Conservation (phyloP, 2,797 vertebrate genomes). For the Poecilia wingei region DNA sequence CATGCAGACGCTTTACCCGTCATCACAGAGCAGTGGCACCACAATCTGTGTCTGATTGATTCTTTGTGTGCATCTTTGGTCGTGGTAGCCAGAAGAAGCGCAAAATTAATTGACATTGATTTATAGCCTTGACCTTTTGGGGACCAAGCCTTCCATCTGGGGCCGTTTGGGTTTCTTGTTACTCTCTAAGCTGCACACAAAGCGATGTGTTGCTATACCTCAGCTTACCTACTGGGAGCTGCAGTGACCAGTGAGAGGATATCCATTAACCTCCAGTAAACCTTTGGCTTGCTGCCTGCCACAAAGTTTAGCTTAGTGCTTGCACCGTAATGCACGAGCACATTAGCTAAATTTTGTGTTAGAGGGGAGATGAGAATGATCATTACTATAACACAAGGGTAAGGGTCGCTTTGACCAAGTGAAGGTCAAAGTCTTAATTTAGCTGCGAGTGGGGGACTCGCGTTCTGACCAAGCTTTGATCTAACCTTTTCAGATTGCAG, state of each 20-base stretch:
- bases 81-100: slow-evolving; percentile 25
- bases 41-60: slow-evolving; percentile 16
- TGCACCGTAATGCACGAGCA: slow-evolving; percentile 29
- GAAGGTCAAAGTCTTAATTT: not conserved
- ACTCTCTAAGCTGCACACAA: slow-evolving; percentile 32
- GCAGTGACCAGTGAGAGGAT: slow-evolving; percentile 29
- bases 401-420: slow-evolving; percentile 10
- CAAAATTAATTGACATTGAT: slow-evolving; percentile 70
- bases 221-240: slow-evolving; percentile 43
- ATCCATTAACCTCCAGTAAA: slow-evolving; percentile 55
- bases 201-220: slow-evolving; percentile 26
- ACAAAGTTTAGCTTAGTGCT: slow-evolving; percentile 46
- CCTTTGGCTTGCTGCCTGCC: slow-evolving; percentile 47
- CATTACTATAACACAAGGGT: slow-evolving; percentile 20
- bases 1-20: slow-evolving; percentile 16
- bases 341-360: slow-evolving; percentile 23
- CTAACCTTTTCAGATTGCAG: not conserved
- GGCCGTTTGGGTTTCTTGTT: slow-evolving; percentile 48
- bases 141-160: slow-evolving; percentile 42
- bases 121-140: slow-evolving; percentile 58
- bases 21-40: slow-evolving; percentile 27
- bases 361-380: slow-evolving; percentile 29
- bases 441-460: not conserved
- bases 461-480: not conserved
- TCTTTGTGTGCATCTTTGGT: slow-evolving; percentile 54